Evolutionary conservation across 2,797 vertebrate genomes (phyloP), one percentile per base, ranked within the genome.

Genomic region (Poeciliopsis turneri): DNA sequence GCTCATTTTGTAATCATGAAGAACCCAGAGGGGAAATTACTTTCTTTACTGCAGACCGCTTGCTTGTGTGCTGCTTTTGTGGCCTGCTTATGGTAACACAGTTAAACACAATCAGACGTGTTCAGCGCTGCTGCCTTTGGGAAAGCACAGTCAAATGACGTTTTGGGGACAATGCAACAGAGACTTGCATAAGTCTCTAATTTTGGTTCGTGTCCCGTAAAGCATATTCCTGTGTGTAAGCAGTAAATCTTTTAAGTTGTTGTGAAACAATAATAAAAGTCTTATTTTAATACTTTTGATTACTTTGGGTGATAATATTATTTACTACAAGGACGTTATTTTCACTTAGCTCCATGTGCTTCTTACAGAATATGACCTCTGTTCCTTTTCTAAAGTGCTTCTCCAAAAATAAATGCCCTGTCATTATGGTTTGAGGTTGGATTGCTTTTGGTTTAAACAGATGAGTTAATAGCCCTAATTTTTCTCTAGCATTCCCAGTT

Each of bases 1-100:
- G 86, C 86, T 93, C 92, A 93, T 90, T 92, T 89, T 90, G 79
- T 78, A 90, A 90, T 94, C 89, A 92, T 91, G 93, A 94, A 87
- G 76, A 84, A 84, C 79, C 80, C 78, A n/a, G 33, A 28, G 43
- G 78, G 78, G 84, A 86, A 90, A 88, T 84, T 5, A 80, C 83
- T 91, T 90, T 76, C 78, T 84, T 70, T 28, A 74, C 73, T 78
- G 61, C 66, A 80, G 86, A 88, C 82, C 49, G 85, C 64, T 83
- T 80, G 51, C 74, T 84, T 81, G 85, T 74, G 45, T 77, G 71
- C 87, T 92, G 87, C 87, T 76, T 47, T 45, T 78, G 55, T 70
- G 76, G 49, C 77, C 77, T 82, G 74, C 74, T 69, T 76, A 75
- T n/a, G n/a, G 80, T 70, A 80, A 87, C 78, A 46, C 28, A 83